Conservation (phyloP, 2,113 vertebrate species). For the Nesospiza acunhae region DNA sequence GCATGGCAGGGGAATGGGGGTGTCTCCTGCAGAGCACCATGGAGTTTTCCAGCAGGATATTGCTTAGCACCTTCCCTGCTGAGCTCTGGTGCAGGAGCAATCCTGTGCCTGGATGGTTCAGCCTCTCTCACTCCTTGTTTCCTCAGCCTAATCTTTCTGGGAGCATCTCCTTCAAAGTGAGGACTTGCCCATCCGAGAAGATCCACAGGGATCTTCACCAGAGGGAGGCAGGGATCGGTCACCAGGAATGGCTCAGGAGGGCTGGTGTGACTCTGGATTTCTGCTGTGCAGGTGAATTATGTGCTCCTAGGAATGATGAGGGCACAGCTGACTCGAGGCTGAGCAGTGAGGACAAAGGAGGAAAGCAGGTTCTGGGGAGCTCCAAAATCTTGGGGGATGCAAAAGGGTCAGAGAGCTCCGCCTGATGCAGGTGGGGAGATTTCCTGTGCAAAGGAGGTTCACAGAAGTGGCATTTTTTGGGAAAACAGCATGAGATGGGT, state of each 20-base stretch:
- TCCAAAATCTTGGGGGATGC: not conserved
- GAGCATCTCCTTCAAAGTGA: not conserved
- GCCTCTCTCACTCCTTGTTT: not conserved
- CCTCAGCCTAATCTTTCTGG: not conserved
- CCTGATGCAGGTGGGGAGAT: not conserved
- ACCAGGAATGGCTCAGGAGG: not conserved
- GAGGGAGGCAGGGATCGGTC: not conserved
- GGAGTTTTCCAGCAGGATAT: not conserved
- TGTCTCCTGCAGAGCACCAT: not conserved
- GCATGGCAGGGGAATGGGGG: accelerated
- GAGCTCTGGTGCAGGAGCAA: not conserved
- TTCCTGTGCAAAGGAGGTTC: no score
- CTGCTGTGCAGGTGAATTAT: accelerated
- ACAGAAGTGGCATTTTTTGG: not conserved
- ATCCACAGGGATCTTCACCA: not conserved
- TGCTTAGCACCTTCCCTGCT: not conserved
- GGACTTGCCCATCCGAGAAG: not conserved
- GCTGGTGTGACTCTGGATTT: not conserved
- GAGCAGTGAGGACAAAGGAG: not conserved
- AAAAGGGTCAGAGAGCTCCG: not conserved
- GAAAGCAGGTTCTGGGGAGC: not conserved
- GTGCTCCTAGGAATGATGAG: not conserved
- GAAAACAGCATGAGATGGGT: not conserved
- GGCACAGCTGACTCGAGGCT: not conserved
- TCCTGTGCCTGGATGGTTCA: accelerated